These are phyloP conservation scores for Crotalus viridis DNA, from an alignment of 2,113 vertebrate genomes.

Conservation along the genomic window DNA sequence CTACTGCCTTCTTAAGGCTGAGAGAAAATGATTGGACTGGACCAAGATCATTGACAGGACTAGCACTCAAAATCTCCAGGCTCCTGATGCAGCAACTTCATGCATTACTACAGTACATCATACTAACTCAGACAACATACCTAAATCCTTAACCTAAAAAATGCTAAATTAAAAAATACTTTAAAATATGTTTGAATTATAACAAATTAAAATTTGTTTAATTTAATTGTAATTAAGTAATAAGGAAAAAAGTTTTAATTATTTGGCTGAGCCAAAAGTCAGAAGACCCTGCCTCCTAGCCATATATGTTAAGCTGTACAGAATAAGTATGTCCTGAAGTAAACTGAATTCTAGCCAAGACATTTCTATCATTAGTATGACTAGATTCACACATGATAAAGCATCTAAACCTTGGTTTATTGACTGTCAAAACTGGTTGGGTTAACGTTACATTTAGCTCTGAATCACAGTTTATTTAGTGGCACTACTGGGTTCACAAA, in stretches of 20 bases:
- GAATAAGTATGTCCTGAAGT: neutral
- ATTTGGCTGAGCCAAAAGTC: neutral
- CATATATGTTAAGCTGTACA: neutral
- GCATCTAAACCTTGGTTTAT: neutral
- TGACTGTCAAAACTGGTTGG: neutral
- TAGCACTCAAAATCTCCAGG: neutral
- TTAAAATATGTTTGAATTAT: neutral
- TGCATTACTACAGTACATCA: neutral
- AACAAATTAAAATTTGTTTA: neutral
- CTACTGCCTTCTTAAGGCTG: neutral
- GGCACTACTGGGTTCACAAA: too few relatives aligned
- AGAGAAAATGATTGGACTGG: neutral
- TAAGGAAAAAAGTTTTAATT: too few relatives aligned
- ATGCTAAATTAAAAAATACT: neutral
- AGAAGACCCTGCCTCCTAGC: neutral
- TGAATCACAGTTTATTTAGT: too few relatives aligned
- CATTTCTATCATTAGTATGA: neutral
- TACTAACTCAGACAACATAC: neutral
- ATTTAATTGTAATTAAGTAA: too few relatives aligned
- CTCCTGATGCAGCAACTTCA: neutral
- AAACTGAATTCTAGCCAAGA: neutral
- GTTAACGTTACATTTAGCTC: too few relatives aligned
- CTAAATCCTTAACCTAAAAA: neutral
- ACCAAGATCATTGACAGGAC: neutral
- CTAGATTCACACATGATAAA: too few relatives aligned